Conservation (phyloP, 2,888 invertebrate genomes). For the Sesia bembeciformis region DNA sequence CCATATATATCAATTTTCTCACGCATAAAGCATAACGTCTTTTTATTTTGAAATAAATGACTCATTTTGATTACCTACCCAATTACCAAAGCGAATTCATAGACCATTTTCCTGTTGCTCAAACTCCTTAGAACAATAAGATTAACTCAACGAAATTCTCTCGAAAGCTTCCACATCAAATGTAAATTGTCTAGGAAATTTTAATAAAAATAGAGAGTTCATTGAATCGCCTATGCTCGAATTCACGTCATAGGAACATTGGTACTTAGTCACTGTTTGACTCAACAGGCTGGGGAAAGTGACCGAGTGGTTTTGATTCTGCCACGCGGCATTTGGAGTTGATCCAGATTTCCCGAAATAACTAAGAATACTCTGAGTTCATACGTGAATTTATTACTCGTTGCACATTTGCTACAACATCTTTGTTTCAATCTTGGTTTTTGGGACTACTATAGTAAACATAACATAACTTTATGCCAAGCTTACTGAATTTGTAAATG, state of each 20-base stretch:
- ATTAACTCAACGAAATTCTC: neutral
- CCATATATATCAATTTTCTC: too few relatives aligned
- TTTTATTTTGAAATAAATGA: too few relatives aligned
- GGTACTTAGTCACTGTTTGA: slow-evolving; percentile 37
- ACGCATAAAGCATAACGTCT: too few relatives aligned
- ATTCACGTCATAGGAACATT: slow-evolving; percentile 9
- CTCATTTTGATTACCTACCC: too few relatives aligned
- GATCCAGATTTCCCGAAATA: slow-evolving; percentile 70
- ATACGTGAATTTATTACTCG: slow-evolving; percentile 45
- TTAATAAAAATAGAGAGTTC: slow-evolving; percentile 33
- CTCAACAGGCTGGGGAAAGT: slow-evolving; percentile 51
- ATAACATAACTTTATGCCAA: too few relatives aligned
- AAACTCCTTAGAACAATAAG: too few relatives aligned
- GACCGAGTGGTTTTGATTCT: slow-evolving; percentile 56
- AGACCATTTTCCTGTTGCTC: too few relatives aligned
- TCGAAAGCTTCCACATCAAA: slow-evolving; percentile 4
- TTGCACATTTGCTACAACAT: slow-evolving; percentile 16
- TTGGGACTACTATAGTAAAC: too few relatives aligned
- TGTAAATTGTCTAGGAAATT: slow-evolving; percentile 6
- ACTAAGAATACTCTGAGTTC: slow-evolving; percentile 46
- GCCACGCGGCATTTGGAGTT: slow-evolving; percentile 55
- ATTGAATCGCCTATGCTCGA: slow-evolving; percentile 21
- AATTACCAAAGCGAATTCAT: too few relatives aligned
- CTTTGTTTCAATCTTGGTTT: neutral
- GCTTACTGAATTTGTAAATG: too few relatives aligned